Conservation (phyloP, 1,140 invertebrate genomes). For the Bradynema listronoti region DNA sequence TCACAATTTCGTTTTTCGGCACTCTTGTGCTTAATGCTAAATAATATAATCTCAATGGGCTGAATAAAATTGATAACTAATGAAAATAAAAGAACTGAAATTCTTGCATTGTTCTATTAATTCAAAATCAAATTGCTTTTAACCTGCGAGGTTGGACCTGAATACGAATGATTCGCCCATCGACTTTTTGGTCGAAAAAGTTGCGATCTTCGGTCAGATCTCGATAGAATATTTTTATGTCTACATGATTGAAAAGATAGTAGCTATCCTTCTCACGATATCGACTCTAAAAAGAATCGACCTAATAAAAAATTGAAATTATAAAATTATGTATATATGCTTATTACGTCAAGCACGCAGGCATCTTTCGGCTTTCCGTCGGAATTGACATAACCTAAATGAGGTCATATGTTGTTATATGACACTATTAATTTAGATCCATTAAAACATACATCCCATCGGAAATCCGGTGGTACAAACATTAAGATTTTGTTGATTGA, state of each 20-base stretch:
- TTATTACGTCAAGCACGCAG: slow-evolving; percentile 65
- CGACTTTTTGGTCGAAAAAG: slow-evolving; percentile 66
- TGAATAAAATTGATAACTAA: neutral
- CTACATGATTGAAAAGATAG: slow-evolving; percentile 93
- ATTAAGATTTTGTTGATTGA: slow-evolving; percentile 66
- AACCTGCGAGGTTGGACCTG: slow-evolving; percentile 74
- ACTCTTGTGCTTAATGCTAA: slow-evolving; percentile 58
- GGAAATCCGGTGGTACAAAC: slow-evolving; percentile 90
- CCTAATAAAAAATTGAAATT: neutral
- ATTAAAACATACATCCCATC: too few relatives aligned
- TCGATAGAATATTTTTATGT: slow-evolving; percentile 84
- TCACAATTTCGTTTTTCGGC: slow-evolving; percentile 62
- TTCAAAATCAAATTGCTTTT: neutral
- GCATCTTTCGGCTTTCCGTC: slow-evolving; percentile 64
- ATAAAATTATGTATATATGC: neutral
- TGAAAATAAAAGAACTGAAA: neutral
- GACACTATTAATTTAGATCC: too few relatives aligned
- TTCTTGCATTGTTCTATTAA: neutral
- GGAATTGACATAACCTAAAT: slow-evolving; percentile 64
- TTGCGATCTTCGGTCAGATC: slow-evolving; percentile 73
- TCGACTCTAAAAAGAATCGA: slow-evolving; percentile 43
- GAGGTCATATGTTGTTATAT: too few relatives aligned
- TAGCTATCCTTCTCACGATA: slow-evolving; percentile 67
- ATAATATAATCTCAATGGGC: slow-evolving; percentile 27
- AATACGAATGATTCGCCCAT: slow-evolving; percentile 80